Evolutionary conservation across 2,888 invertebrate genomes (phyloP).

Genomic region (Drosophila acutilabella): DNA sequence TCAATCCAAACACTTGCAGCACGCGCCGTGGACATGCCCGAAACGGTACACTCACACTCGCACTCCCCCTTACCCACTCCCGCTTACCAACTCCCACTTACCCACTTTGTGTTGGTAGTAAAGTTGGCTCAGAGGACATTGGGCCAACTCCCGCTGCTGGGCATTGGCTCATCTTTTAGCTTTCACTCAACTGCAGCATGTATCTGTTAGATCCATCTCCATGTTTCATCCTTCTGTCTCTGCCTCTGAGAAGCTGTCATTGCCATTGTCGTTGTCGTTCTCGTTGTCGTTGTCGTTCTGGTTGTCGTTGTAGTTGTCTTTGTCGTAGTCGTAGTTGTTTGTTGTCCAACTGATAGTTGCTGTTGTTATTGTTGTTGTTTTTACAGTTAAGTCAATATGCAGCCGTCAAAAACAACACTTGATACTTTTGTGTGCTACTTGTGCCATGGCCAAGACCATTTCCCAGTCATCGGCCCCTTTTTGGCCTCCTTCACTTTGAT

Average conservation of each 20-base stretch:
- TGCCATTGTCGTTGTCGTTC: slow-evolving; percentile 19
- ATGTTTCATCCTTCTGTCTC: slow-evolving; percentile 43
- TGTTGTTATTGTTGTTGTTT: slow-evolving; percentile 52
- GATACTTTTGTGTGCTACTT: slow-evolving; percentile 77
- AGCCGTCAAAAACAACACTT: slow-evolving; percentile 81
- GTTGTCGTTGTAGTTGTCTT: slow-evolving; percentile 46
- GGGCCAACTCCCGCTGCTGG: slow-evolving; percentile 34
- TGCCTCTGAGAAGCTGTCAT: slow-evolving; percentile 7
- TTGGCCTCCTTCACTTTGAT: slow-evolving; percentile 19
- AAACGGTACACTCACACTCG: slow-evolving; percentile 22
- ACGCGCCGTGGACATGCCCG: slow-evolving; percentile 65
- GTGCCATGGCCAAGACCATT: slow-evolving; percentile 45
- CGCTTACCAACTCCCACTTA: background rate
- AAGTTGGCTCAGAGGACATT: slow-evolving; percentile 38
- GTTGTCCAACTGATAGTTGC: background rate
- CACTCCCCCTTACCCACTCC: background rate
- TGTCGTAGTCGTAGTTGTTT: slow-evolving; percentile 15
- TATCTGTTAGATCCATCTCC: slow-evolving; percentile 22
- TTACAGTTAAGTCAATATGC: slow-evolving; percentile 80
- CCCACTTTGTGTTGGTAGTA: background rate
- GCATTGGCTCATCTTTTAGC: slow-evolving; percentile 41
- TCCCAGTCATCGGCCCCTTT: slow-evolving; percentile 2
- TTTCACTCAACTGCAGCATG: slow-evolving; percentile 44
- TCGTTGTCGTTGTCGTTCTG: slow-evolving; percentile 33
- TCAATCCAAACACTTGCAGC: slow-evolving; percentile 80